Percentiles rank a stretch among this genome's conserved stretches.
Conservation (phyloP, 53 echinoderm and acorn worm species). For the Apostichopus leukothele region DNA sequence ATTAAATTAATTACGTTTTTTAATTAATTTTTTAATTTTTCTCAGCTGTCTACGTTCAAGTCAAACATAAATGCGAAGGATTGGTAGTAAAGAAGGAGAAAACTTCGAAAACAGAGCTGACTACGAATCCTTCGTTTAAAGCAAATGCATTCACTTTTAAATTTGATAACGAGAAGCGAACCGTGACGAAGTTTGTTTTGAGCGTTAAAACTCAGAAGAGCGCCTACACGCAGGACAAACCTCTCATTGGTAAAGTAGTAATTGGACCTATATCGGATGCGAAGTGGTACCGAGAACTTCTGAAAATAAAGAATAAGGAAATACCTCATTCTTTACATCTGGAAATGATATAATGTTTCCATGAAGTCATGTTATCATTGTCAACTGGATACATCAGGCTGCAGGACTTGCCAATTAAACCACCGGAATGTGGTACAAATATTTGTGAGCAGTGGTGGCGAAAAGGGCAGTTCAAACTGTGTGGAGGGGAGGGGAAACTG, state of each 20-base stretch:
- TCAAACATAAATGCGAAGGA: constrained; percentile 39
- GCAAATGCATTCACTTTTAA: neutral
- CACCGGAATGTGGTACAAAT: too few species aligned
- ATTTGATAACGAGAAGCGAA: neutral
- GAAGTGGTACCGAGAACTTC: constrained; percentile 25
- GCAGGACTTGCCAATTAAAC: too few species aligned
- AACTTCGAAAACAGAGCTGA: neutral
- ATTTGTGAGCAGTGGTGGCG: too few species aligned
- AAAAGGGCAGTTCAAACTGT: too few species aligned
- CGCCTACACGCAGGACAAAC: constrained; percentile 3
- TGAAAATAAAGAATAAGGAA: constrained; percentile 25
- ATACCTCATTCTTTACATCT: constrained; percentile 13
- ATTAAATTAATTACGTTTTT: neutral
- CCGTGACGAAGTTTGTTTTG: constrained; percentile 18
- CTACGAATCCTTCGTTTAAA: constrained; percentile 9
- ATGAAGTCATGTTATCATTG: too few species aligned
- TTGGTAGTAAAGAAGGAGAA: constrained; percentile 26
- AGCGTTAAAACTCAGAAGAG: constrained; percentile 28
- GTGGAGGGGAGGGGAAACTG: too few species aligned
- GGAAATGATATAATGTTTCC: neutral
- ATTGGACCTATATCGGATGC: constrained; percentile 16
- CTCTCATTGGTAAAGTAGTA: constrained; percentile 10
- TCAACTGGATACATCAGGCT: too few species aligned
- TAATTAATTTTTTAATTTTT: neutral
- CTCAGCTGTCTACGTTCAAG: constrained; percentile 36